Evolutionary conservation across 2,888 invertebrate species (phyloP), one percentile per base, ranked within the genome.

Genomic region (Yponomeuta malinellus): DNA sequence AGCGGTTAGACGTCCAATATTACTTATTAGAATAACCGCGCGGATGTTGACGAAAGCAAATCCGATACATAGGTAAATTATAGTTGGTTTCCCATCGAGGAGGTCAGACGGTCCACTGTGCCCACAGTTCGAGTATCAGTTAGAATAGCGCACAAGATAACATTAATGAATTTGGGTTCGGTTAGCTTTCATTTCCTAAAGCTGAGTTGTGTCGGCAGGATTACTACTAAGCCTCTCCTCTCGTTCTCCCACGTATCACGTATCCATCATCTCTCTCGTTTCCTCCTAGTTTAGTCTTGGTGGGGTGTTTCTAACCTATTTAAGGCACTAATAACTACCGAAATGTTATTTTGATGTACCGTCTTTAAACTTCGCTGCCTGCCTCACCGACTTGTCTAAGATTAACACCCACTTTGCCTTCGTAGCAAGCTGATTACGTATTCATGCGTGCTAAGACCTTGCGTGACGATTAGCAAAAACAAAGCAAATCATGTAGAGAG

Each of bases 161-260:
- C 84, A 83, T 82, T 85, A 86, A 86, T 85, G 83, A 85, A 86
- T 86, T 86, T 85, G 81, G 83, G 84, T 86, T 85, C 79, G 80
- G 81, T 78, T 81, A 79, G 81, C 81, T 84, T 85, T 83, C 84
- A 85, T 86, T 85, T 83, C 83, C 83, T 84, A 83, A 84, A 31
- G 81, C 76, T 75, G 78, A 81, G 52, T 59, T 59, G 52, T 79
- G 77, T 79, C 72, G 76, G 79, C 73, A 75, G 84, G 82, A 83
- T 84, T 85, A 82, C 74, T 74, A 76, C 74, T 73, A 72, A 72
- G 71, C 71, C 73, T 73, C 74, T 71, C 80, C 72, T 77, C 31
- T 65, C 65, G 1, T 59, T 59, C 52, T 5, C 52, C 3, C 52
- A 15, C 52, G 52, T 59, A 15, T 12, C 15, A 12, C 5, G 2